Base-by-base conservation (phyloP, 2,888 invertebrate species). In the Lissonota sp. region DNA sequence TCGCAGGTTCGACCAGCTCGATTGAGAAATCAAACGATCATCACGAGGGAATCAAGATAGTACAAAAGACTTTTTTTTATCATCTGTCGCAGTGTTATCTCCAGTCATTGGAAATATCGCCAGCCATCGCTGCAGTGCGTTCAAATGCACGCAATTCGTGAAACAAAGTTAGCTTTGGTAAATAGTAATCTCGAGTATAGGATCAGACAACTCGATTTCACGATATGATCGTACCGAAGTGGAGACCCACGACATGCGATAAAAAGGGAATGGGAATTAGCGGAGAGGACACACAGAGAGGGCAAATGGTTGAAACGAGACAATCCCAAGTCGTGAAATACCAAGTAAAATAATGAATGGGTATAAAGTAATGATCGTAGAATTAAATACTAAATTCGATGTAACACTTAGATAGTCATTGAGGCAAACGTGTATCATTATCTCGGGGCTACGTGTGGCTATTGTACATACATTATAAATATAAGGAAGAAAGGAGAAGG, bases 251-350 rank as follows among this genome's bases (percentile, higher is more conserved):
- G 71, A 74, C 44, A 46, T 60, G 57, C 14, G 44, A 74, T 71
- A 73, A 70, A 75, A 74, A 66, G 70, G 44, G 51, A 78, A 75
- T 62, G 71, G 49, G 3, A 67, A 26, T 73, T 78, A 26, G 37
- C 63, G 51, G 63, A 8, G 60, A 69, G 66, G 42, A 53, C 53
- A 53, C 58, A 51, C 6, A 7, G n/a, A n/a, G n/a, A n/a, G 16
- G 49, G 44, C 2, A 37, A 49, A 64, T 6, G 16, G 44, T 12
- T 42, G 7, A 71, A 53, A 46, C 71, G 63, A 67, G 66, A 75
- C 60, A 77, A 74, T 78, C 62, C 66, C 55, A 57, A 63, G 81
- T 81, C 81, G 81, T 81, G 81, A 81, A 81, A 81, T 81, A 81
- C 49, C 78, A 78, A 81, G 74, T 46, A 42, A 75, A 78, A 74